phyloP scores from a whole-genome alignment of 2,113 vertebrate species.

The Cochlearius cochlearius region DNA sequence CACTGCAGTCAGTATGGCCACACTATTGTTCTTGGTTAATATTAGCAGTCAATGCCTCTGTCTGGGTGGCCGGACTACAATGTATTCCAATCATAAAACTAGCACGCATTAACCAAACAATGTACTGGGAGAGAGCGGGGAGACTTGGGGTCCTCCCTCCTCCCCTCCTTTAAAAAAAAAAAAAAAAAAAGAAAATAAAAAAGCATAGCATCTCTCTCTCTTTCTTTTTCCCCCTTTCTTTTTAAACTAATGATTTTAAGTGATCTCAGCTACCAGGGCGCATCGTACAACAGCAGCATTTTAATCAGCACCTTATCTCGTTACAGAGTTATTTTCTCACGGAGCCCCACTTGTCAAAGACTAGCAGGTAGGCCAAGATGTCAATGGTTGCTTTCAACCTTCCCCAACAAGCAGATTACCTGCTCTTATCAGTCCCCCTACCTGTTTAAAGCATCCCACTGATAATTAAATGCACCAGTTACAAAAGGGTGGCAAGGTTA shows the following conservation, averaged over 20 bases:
- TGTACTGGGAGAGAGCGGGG: neutral
- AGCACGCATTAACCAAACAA: conserved; percentile 54
- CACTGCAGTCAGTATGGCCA: conserved; percentile 85
- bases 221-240: neutral
- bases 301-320: conserved; percentile 47
- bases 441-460: conserved; percentile 87
- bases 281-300: conserved; percentile 38
- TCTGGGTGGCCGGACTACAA: conserved; percentile 82
- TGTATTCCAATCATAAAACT: conserved; percentile 60
- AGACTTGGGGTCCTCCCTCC: neutral
- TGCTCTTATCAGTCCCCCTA: conserved; percentile 79
- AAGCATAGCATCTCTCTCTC: neutral
- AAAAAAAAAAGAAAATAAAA: neutral
- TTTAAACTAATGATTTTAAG: conserved; percentile 8
- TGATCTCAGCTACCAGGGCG: neutral
- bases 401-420: conserved; percentile 67
- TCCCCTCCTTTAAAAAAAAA: neutral
- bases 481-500: conserved; percentile 94
- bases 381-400: conserved; percentile 69
- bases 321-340: conserved; percentile 70
- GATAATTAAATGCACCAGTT: conserved; percentile 93
- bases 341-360: conserved; percentile 60
- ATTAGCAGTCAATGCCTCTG: conserved; percentile 78
- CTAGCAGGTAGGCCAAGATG: conserved; percentile 57
- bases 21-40: conserved; percentile 87